Evolutionary conservation across 2,113 vertebrate genomes (phyloP).

Genomic region (Nibea coibor): DNA sequence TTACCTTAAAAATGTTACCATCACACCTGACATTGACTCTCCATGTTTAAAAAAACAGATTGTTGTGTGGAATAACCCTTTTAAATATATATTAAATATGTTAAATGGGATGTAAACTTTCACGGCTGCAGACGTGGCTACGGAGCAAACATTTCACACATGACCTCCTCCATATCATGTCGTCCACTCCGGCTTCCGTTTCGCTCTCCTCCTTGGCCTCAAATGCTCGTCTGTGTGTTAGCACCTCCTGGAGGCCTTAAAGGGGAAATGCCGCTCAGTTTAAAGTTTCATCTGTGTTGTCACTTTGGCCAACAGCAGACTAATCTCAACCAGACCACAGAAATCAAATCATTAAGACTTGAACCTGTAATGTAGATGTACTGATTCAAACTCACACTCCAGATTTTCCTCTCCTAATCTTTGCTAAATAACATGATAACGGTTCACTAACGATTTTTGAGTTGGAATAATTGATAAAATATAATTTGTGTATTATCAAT

Average conservation of each 20-base stretch:
- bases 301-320: neutral
- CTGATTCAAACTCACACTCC: neutral
- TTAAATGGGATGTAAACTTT: neutral
- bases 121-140: neutral
- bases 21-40: too few relatives aligned
- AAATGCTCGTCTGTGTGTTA: slow-evolving; percentile 33
- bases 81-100: neutral
- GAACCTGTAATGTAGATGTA: too few relatives aligned
- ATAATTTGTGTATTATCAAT: neutral
- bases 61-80: neutral
- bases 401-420: neutral
- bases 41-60: too few relatives aligned
- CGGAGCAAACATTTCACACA: slow-evolving; percentile 7
- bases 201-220: slow-evolving; percentile 32
- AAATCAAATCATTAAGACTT: neutral
- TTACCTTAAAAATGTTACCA: neutral
- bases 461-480: neutral
- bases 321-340: neutral
- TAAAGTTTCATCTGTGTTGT: slow-evolving; percentile 9
- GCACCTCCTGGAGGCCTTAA: slow-evolving; percentile 59
- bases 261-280: slow-evolving; percentile 20
- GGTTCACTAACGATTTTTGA: neutral
- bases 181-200: neutral
- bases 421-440: neutral
- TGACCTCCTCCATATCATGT: too few relatives aligned